phyloP scores from a whole-genome alignment of 2,888 invertebrate genomes.

The Tiphia femorata region DNA sequence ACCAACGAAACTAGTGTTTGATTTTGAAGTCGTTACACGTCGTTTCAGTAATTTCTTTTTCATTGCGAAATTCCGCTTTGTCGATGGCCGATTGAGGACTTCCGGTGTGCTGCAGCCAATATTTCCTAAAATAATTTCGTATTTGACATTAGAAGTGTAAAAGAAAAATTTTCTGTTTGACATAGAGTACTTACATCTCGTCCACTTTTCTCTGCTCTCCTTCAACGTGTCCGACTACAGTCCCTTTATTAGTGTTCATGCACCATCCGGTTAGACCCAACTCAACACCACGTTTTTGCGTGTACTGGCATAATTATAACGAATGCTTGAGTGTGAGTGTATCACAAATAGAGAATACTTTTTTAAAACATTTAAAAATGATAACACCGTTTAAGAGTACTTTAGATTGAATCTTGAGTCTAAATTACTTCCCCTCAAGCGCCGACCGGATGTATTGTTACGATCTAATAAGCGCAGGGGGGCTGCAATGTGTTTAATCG shows the following conservation, averaged over 20 bases:
- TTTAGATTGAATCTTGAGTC: no score
- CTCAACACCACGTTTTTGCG: slow-evolving; percentile 75
- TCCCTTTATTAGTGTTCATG: slow-evolving; percentile 77
- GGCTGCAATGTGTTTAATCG: no score
- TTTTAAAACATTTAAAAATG: background rate
- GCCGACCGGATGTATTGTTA: no score
- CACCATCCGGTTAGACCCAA: slow-evolving; percentile 80
- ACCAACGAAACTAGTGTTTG: slow-evolving; percentile 58
- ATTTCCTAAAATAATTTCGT: slow-evolving; percentile 66
- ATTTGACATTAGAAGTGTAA: no score
- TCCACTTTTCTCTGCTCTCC: slow-evolving; percentile 74
- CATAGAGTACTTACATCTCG: slow-evolving; percentile 77
- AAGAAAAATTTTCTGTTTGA: slow-evolving; percentile 1
- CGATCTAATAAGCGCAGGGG: no score
- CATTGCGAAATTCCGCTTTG: slow-evolving; percentile 78
- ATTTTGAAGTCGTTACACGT: slow-evolving; percentile 72
- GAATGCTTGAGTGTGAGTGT: no score
- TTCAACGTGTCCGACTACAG: slow-evolving; percentile 78
- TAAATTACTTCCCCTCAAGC: no score
- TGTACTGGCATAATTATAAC: no score
- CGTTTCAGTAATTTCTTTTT: slow-evolving; percentile 72
- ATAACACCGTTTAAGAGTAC: background rate
- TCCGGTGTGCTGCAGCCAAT: slow-evolving; percentile 77
- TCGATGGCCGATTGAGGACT: slow-evolving; percentile 83
- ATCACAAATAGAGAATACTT: no score